Conservation (phyloP, 2,797 vertebrate species). For the Echeneis naucrates region DNA sequence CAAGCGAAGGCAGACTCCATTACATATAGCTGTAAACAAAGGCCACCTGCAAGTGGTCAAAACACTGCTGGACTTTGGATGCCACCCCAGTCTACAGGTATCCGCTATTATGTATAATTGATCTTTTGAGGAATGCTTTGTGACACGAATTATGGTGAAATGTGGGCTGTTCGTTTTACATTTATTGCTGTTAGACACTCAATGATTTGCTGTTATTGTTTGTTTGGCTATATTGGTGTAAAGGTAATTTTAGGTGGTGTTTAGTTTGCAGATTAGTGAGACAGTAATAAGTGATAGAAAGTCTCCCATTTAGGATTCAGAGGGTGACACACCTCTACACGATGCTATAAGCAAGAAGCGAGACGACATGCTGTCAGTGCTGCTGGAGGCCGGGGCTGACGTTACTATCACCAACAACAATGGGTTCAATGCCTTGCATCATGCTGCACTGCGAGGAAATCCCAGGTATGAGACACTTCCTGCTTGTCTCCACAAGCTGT, state of each 20-base stretch:
- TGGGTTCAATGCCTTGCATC: slow-evolving; percentile 98
- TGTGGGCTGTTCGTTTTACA: background rate
- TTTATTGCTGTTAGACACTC: background rate
- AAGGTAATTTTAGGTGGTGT: background rate
- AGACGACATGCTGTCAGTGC: slow-evolving; percentile 97
- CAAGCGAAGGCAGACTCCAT: slow-evolving; percentile 95
- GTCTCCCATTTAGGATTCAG: slow-evolving; percentile 89
- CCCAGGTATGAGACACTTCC: slow-evolving; percentile 88
- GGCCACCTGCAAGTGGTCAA: slow-evolving; percentile 99
- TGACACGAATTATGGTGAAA: background rate
- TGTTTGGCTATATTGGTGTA: background rate
- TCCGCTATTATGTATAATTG: slow-evolving; percentile 26
- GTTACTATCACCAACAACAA: slow-evolving; percentile 99
- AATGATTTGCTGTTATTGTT: background rate
- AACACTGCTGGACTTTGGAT: slow-evolving; percentile 96
- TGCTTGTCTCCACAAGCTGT: background rate
- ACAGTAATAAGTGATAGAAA: slow-evolving; percentile 35
- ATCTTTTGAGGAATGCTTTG: slow-evolving; percentile 11
- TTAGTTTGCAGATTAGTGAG: slow-evolving; percentile 6
- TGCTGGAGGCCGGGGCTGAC: slow-evolving; percentile 96
- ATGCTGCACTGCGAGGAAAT: slow-evolving; percentile 96
- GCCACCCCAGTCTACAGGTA: slow-evolving; percentile 99
- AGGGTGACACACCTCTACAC: slow-evolving; percentile 99
- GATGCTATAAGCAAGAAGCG: slow-evolving; percentile 99
- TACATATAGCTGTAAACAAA: slow-evolving; percentile 99